Evolutionary conservation across 2,888 invertebrate species (phyloP).

Genomic region (Myathropa florea): DNA sequence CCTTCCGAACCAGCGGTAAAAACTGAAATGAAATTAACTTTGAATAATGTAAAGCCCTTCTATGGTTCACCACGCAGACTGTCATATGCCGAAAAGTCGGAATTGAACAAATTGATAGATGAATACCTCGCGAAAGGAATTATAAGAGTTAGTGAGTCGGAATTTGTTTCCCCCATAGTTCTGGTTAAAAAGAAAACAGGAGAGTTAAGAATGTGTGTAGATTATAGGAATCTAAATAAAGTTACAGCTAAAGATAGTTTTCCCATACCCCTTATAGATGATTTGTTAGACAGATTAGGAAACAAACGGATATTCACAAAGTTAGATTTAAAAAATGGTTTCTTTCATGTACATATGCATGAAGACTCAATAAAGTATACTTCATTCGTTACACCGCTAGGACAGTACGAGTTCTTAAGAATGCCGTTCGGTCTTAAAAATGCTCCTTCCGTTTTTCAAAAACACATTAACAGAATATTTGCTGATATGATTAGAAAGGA

Average conservation of each 20-base stretch:
- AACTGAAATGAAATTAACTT: background rate
- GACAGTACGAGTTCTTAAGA: too few relatives aligned
- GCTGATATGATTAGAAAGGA: background rate
- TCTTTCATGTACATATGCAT: slow-evolving; percentile 16
- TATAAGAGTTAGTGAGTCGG: slow-evolving; percentile 52
- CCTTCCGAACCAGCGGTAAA: background rate
- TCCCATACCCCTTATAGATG: slow-evolving; percentile 63
- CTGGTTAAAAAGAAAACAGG: too few relatives aligned
- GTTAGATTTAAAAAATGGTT: slow-evolving; percentile 33
- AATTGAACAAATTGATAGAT: slow-evolving; percentile 10
- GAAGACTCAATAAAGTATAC: background rate
- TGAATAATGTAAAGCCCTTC: slow-evolving; percentile 27
- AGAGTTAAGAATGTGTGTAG: slow-evolving; percentile 45
- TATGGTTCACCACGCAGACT: slow-evolving; percentile 22
- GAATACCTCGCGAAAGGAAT: slow-evolving; percentile 10
- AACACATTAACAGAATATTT: background rate
- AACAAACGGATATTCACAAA: slow-evolving; percentile 53
- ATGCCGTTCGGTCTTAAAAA: too few relatives aligned
- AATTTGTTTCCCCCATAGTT: slow-evolving; percentile 55
- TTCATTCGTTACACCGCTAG: slow-evolving; percentile 44
- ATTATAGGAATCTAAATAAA: slow-evolving; percentile 60
- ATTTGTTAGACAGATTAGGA: slow-evolving; percentile 36
- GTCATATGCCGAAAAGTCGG: slow-evolving; percentile 21
- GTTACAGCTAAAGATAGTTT: slow-evolving; percentile 50
- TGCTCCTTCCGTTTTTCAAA: background rate